Base-by-base conservation (phyloP, 2,797 vertebrate species). In the Setipinna tenuifilis region DNA sequence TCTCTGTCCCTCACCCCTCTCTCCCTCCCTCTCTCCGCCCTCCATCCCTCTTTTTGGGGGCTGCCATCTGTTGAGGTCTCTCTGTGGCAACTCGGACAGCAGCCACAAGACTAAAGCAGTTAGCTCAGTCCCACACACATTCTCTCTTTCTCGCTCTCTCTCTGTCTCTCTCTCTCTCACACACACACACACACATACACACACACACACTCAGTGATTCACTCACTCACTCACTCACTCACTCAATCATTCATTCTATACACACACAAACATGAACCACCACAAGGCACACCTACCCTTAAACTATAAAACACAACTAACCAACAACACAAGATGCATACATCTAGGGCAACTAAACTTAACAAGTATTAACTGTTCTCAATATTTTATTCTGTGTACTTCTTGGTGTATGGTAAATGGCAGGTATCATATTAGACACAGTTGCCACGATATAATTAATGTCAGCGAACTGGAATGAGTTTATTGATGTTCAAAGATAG, bases 81-180 rank as follows among this genome's bases (percentile, higher is more conserved):
- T 96, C 94, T 35, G 3, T 28, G 4, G 28, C 65, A 95, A 90
- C 86, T 93, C 91, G 94, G 92, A 94, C 93, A 93, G 87, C 85
- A 48, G 28, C 16, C n/a, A 54, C 25, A 68, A 10, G 58, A 16
- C 25, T 28, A 23, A 59, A 9, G 65, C 28, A 71, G 65, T 16
- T 31, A 71, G 65, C 65, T 31, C 25, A 71, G 28, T 28, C 65
- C 31, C 25, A 41, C 28, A 17, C 68, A 35, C 28, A 31, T 31
- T 28, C 59, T 62, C 59, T 23, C 59, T 62, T 21, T 9, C 59
- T 62, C 59, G 5, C 5, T 61, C 21, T 4, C 59, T 61, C 19
- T 61, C 59, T 14, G 10, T 31, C 65, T 68, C 23, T 68, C 23
- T 65, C 23, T 68, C 25, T 68, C 28, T 71, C 50, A 54, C 50